Evolutionary conservation across 2,797 vertebrate species (phyloP), one percentile per base, ranked within the genome.

Genomic region (Emys orbicularis): DNA sequence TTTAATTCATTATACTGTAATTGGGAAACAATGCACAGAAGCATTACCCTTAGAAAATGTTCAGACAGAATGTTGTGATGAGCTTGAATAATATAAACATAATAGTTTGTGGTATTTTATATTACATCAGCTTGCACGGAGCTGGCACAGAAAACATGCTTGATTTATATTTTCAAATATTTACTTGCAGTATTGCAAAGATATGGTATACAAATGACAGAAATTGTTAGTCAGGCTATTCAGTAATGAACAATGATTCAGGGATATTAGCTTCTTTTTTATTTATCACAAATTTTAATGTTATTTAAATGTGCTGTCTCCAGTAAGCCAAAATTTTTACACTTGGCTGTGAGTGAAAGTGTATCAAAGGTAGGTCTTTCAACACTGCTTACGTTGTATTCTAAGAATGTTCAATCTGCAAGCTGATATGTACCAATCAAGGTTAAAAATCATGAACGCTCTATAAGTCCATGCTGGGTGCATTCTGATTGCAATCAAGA

Each of bases 401-500:
- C 82, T 54, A 3, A 92, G 83, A 96, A 96, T 94, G 61, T 83
- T 95, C 86, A 96, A 54, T 95, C 83, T 95, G 80, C 50, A 90
- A 95, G 52, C 6, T 88, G 76, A 95, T 84, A 88, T 80, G 37
- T 92, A 92, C 90, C 95, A 94, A 88, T 96, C 94, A 95, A 86
- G 94, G 59, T 61, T 89, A 82, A 94, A 95, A 95, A 96, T 90
- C 87, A 81, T 77, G 50, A 80, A 86, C 74, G 53, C 72, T 94
- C 52, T 15, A 10, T 47, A 83, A 74, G 49, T 91, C 61, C 92
- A 96, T 77, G 57, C 90, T 94, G 59, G n/a, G 31, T 93, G 84
- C 87, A 80, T 90, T 94, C 83, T 97, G 88, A 97, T 95, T 97
- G 96, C 88, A 96, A 96, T 97, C 96, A 97, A 90, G 86, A 94